Base-by-base conservation (phyloP, 2,113 vertebrate genomes). In the Cathartes aura region DNA sequence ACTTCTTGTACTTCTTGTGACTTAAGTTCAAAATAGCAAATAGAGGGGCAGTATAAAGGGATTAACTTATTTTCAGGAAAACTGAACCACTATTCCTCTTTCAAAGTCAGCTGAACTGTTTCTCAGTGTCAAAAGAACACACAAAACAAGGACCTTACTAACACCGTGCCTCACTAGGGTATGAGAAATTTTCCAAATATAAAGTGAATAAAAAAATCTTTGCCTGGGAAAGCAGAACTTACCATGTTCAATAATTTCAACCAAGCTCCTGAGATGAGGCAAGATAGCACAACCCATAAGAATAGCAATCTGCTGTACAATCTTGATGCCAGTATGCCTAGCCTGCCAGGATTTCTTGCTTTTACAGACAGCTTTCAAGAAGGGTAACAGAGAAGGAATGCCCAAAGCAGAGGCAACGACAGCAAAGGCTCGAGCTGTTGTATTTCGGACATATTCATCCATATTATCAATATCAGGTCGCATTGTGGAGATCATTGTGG, bases 331-430 rank as follows among this genome's bases (percentile, higher is more conserved):
- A 5, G 99, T 99, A 96, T 99, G 99, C 9, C 99, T 98, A 6
- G 99, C 99, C 94, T 99, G 99, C 99, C 99, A 99, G 16, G 99
- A 99, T 76, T 99, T 99, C 96, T 99, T 99, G 98, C 99, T 99
- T 96, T 99, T 99, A 73, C 99, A 99, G 84, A 99, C 99, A 34
- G 99, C 99, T 98, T 99, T 99, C 96, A 99, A 98, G 97, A 99
- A 99, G 26, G 99, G 99, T 81, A 99, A 94, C 40, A 99, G 98
- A 43, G 99, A 99, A 82, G 99, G 99, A 92, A 99, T 99, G 55
- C 99, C 99, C n/a, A 99, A 98, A 43, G 99, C 99, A 48, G 99
- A 99, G 0, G 99, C 99, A 84, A 99, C 99, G 4, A 99, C 99
- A 5, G 99, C 99, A 89, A 99, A 99, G 96, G 99, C 99, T 96